These are phyloP conservation scores for Agrochola litura DNA, from an alignment of 2,888 invertebrate genomes.

Conservation along the genomic window DNA sequence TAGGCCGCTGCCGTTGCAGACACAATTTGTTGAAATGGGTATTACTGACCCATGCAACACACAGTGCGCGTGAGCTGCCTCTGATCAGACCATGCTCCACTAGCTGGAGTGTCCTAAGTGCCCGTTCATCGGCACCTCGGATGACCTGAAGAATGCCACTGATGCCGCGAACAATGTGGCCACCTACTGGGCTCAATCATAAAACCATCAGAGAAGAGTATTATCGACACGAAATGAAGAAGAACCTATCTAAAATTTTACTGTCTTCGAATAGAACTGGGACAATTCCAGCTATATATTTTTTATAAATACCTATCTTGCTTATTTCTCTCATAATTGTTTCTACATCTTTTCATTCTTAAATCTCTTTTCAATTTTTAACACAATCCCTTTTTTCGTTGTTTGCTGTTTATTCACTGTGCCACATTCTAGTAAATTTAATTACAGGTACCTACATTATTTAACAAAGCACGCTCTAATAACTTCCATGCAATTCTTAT, in stretches of 20 bases:
- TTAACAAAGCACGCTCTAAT: conserved; percentile 1
- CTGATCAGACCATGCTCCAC: too few species aligned
- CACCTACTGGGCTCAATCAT: too few species aligned
- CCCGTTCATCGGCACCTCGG: too few species aligned
- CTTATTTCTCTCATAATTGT: not conserved
- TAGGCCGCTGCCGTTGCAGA: too few species aligned
- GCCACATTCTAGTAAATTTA: not conserved
- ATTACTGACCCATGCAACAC: too few species aligned
- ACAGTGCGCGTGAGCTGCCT: too few species aligned
- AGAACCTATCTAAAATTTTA: not conserved
- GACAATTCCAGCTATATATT: not conserved
- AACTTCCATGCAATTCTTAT: not conserved
- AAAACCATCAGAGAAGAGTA: too few species aligned
- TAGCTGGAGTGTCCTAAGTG: too few species aligned
- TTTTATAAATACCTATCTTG: not conserved
- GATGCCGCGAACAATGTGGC: too few species aligned
- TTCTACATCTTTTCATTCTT: not conserved
- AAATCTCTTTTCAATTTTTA: not conserved
- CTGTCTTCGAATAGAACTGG: not conserved
- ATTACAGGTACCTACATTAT: not conserved
- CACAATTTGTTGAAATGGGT: too few species aligned
- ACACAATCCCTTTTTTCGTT: not conserved
- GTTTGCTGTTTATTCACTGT: not conserved
- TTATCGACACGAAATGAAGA: too few species aligned
- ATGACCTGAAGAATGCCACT: too few species aligned